Evolutionary conservation across 2,797 vertebrate species (phyloP), one percentile per base, ranked within the genome.

Genomic region (Anomalospiza imberbis): DNA sequence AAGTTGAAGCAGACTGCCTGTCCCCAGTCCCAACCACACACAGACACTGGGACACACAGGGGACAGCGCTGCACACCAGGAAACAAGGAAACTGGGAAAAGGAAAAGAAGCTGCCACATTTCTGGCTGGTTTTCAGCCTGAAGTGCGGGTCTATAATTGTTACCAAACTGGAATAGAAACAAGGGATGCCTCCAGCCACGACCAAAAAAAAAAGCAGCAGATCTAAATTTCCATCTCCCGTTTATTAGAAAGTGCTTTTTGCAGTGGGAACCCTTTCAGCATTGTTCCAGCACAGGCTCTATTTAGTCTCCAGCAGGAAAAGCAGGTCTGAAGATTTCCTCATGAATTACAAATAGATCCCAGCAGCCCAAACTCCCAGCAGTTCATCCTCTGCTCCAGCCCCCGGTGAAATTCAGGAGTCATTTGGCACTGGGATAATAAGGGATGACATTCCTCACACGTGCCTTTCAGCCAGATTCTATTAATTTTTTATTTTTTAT

Each of bases 301-400:
- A n/a, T 80, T 92, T 68, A 77, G 91, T 44, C 25, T 51, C 44
- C 79, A 8, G 8, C 96, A 95, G 96, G 96, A 97, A 97, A 91
- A 94, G 87, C 93, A 79, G 89, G 45, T 83, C 93, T 72, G 76
- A 22, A 84, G 81, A 67, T 96, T 97, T 96, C 96, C 96, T 96
- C 58, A 20, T 2, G 85, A 77, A 29, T 81, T 48, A 82, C 93
- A 93, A 96, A 95, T 17, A 40, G 53, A 90, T 88, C 94, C 94
- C 72, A 54, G 90, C 66, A 45, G 24, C 18, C 74, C 92, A 53
- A 80, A 54, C 42, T 74, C 51, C 77, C 36, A 2, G 38, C 26
- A 2, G 32, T 3, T 73, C 85, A 58, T 42, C 40, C 6, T 34
- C 76, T 45, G 63, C 45, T 70, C 36, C 81, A 60, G 36, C 28